Percentiles rank a stretch among this genome's conserved stretches.
Evolutionary conservation across 2,797 vertebrate species (phyloP).

Genomic region (Mormyrus hasselquistii): DNA sequence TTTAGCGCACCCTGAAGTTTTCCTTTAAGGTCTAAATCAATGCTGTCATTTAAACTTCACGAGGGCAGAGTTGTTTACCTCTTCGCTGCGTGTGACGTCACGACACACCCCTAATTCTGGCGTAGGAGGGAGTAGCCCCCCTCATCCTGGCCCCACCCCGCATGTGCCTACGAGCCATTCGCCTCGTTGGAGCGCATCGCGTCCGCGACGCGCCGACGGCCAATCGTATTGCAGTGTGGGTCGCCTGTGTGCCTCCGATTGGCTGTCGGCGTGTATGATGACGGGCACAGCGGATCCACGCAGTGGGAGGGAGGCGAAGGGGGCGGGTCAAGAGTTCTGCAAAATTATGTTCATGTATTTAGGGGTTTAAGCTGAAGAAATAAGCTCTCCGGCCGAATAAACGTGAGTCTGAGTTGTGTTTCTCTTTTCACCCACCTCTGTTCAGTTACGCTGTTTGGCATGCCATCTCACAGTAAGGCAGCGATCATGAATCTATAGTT

Average conservation of each 20-base stretch:
- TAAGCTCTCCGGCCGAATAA: slow-evolving; percentile 48
- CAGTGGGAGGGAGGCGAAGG: slow-evolving; percentile 60
- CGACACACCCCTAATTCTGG: slow-evolving; percentile 72
- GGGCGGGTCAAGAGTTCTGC: slow-evolving; percentile 12
- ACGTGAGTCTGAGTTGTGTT: slow-evolving; percentile 35
- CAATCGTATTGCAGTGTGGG: slow-evolving; percentile 44
- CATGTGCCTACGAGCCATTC: slow-evolving; percentile 43
- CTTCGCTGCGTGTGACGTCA: slow-evolving; percentile 71
- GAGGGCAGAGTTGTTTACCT: slow-evolving; percentile 78
- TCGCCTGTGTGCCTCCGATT: slow-evolving; percentile 44
- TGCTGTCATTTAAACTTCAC: slow-evolving; percentile 65
- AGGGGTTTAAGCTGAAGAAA: slow-evolving; percentile 53
- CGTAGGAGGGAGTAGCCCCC: slow-evolving; percentile 43
- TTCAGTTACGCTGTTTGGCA: slow-evolving; percentile 23
- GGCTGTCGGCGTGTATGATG: slow-evolving; percentile 48
- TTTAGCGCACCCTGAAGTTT: not conserved
- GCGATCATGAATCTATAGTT: not conserved
- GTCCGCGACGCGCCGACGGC: slow-evolving; percentile 30
- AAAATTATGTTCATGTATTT: slow-evolving; percentile 51
- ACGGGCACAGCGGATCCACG: slow-evolving; percentile 52
- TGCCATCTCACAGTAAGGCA: not conserved
- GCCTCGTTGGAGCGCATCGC: slow-evolving; percentile 41
- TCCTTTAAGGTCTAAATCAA: slow-evolving; percentile 21
- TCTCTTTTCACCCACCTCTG: slow-evolving; percentile 16
- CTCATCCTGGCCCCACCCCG: not conserved